These are phyloP conservation scores for Loripinus fragilis DNA, from an alignment of 2,888 invertebrate species.

Conservation along the genomic window DNA sequence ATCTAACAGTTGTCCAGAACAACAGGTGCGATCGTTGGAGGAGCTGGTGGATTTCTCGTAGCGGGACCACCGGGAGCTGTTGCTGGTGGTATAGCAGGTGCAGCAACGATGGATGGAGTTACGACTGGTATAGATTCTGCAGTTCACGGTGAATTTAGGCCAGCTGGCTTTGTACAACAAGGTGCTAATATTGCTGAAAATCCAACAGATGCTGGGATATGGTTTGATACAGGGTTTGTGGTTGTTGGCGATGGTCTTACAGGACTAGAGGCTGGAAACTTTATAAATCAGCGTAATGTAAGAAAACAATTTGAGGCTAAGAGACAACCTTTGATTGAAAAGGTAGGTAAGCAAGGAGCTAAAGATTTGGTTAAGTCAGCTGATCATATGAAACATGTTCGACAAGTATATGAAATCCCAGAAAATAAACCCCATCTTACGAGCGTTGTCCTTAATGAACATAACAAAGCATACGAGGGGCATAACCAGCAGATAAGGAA, in stretches of 20 bases:
- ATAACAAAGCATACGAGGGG: too few relatives aligned
- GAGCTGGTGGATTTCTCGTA: not conserved
- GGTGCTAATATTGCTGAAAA: not conserved
- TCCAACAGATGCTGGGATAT: not conserved
- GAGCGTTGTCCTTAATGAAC: too few relatives aligned
- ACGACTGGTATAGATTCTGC: not conserved
- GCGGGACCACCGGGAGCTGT: not conserved
- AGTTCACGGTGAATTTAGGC: not conserved
- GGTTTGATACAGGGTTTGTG: not conserved
- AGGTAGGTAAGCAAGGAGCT: not conserved
- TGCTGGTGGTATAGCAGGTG: not conserved
- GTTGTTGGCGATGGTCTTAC: not conserved
- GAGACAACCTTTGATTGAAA: not conserved
- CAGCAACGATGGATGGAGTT: not conserved
- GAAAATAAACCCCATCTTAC: too few relatives aligned
- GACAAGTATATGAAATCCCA: too few relatives aligned
- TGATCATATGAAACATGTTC: too few relatives aligned
- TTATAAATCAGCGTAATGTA: not conserved
- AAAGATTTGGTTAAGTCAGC: not conserved
- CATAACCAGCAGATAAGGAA: too few relatives aligned
- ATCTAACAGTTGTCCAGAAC: not conserved
- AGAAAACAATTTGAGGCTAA: not conserved
- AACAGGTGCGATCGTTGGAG: not conserved
- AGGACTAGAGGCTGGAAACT: not conserved
- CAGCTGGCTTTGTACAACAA: not conserved